Evolutionary conservation across 2,888 invertebrate species (phyloP), one percentile per base, ranked within the genome.

Genomic region (Plagodis dolabraria): DNA sequence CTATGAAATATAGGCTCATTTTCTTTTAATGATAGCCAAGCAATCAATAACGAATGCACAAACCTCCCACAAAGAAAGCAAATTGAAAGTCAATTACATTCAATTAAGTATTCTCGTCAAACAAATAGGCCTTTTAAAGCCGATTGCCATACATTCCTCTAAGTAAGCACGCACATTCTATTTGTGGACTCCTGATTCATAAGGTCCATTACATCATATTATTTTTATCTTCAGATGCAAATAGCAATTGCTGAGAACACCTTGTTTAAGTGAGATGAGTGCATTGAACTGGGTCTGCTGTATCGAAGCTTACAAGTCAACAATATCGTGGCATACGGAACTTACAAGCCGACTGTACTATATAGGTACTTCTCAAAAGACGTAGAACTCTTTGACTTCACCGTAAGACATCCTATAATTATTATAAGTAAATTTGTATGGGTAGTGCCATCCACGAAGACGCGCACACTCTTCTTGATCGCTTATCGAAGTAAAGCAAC

Each of bases 221-320:
- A 56, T 60, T 68, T 68, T 72, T 72, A 75, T 76, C 73, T 65
- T 51, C 33, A 49, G 56, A 66, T 67, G 62, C 65, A 67, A 70
- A 70, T 71, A 77, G 73, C 75, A 69, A 51, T 49, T 49, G 49
- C 52, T 56, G 34, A 53, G 60, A 49, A 50, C 53, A 52, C 47
- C 51, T 51, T 52, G 34, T 52, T 55, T 68, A 69, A 72, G 69
- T 70, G 69, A 69, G 72, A 62, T 59, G 74, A 77, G 81, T 75
- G 77, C 82, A 77, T 72, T 79, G 82, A 80, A 77, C 79, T 71
- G 69, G 60, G 68, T 68, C 63, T 57, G 64, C 60, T 59, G 47
- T 68, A 65, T 71, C 68, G 5, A 57, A 52, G n/a, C 33, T 33
- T 44, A 57, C 47, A 47, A 47, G 47, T 52, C 10, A 22, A 22